Conservation (phyloP, 2,888 invertebrate species). For the Periphyllus acericola region DNA sequence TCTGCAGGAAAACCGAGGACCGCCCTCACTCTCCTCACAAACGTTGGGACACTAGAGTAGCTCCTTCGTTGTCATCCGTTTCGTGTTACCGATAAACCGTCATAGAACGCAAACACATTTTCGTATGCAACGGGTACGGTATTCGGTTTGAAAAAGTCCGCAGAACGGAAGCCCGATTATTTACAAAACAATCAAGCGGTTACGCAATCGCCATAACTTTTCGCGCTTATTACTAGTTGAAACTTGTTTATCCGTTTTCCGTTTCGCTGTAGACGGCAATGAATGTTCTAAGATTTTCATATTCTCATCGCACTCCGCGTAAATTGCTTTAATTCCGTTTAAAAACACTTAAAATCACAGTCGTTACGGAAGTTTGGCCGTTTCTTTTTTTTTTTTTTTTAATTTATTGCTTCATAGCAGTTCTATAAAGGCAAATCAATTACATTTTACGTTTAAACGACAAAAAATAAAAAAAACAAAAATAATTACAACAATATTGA, state of each 20-base stretch:
- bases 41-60: too few relatives aligned
- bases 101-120: too few relatives aligned
- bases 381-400: background rate
- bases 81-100: too few relatives aligned
- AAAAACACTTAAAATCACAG: background rate
- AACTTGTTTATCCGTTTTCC: background rate
- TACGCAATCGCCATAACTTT: background rate
- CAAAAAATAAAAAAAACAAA: background rate
- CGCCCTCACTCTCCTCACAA: too few relatives aligned
- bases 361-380: background rate
- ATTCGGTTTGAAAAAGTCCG: too few relatives aligned
- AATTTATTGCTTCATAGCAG: background rate
- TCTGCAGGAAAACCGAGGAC: too few relatives aligned
- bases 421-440: too few relatives aligned
- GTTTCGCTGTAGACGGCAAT: background rate
- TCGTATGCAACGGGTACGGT: too few relatives aligned
- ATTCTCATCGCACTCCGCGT: background rate
- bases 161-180: too few relatives aligned
- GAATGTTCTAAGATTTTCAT: background rate
- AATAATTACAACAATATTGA: too few relatives aligned
- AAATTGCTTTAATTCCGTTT: background rate
- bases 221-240: background rate
- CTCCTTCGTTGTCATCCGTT: too few relatives aligned
- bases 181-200: too few relatives aligned
- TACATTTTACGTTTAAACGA: background rate